Base-by-base conservation (phyloP, 2,113 vertebrate species). In the Mesembrinibis cayennensis region DNA sequence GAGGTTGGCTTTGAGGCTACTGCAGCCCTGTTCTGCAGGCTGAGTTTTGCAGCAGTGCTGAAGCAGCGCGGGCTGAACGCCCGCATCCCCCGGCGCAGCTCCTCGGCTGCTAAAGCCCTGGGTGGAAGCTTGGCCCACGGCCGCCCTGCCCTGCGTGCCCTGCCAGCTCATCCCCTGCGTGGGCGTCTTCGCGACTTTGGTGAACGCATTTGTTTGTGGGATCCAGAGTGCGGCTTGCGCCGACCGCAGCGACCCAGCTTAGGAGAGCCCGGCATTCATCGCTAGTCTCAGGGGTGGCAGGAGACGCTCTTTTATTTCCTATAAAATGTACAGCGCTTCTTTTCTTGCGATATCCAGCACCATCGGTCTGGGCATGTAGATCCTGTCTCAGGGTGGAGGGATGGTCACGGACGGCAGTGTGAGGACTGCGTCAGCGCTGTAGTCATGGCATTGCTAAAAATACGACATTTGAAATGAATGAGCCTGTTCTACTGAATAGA, bases 171-270 rank as follows among this genome's bases (percentile, higher is more conserved):
- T 13, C 29, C 17, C 11, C 2, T 7, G 25, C 6, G 0, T 1
- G 10, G 23, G 4, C 3, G 3, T 7, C 56, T 30, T 16, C 50
- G 0, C 38, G 5, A 2, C 10, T 0, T 4, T 0, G 2, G 8
- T 11, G 16, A n/a, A 11, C 3, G 61, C 47, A 6, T 25, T 21
- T 26, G 20, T 38, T n/a, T n/a, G 32, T 16, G 70, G 55, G 40
- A 55, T 47, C 40, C 55, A 23, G 5, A 23, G 50, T 2, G 56
- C 8, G 21, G 49, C n/a, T 63, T 21, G 13, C 13, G 20, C 44
- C 20, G 55, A 12, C 11, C 6, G 13, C 29, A 11, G 36, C 13
- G 12, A 9, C 10, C 36, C 13, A 6, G 59, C 29, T 13, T 16
- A 11, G 11, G 36, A 6, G 36, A 26, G 16, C 8, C 50, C 58